Evolutionary conservation across 2,888 invertebrate genomes (phyloP), one percentile per base, ranked within the genome.

Genomic region (Polia nebulosa): DNA sequence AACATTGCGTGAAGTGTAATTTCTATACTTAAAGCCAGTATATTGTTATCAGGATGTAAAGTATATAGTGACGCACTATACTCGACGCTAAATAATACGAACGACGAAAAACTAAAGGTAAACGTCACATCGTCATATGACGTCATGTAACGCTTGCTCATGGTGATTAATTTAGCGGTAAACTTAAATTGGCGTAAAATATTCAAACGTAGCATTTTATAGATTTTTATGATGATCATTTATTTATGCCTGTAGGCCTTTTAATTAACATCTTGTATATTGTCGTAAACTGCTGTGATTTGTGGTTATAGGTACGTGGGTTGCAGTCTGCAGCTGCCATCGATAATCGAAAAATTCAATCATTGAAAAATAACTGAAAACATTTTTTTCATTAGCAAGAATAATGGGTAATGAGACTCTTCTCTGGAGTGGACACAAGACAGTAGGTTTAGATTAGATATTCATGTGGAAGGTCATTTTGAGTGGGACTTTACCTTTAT

Each of bases 81-180:
- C 56, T 70, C 22, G 44, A 53, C 51, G 47, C 55, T 63, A 65
- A 52, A 68, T 56, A 56, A 61, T 57, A 66, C 61, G 53, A 51
- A 81, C 82, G 78, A 81, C 80, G 55, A 67, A 76, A 72, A n/a
- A n/a, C n/a, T n/a, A n/a, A n/a, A 70, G 29, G 45, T 59, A 65
- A 61, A 81, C 71, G 82, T 81, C 80, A 82, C 20, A 71, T 91
- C 71, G 82, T 81, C 80, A 82, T n/a, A 71, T 91, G 88, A 91
- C 91, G 92, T 92, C 91, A 92, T 80, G 78, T 78, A 88, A 90
- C 87, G 89, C 89, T 78, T 70, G 75, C 56, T 72, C 71, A 76
- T 61, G 69, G 34, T 55, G 53, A 58, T 17, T 72, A 78, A 72
- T 86, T 81, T 73, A 71, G 91, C 89, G 91, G 89, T 87, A 89